Evolutionary conservation across 2,797 vertebrate genomes (phyloP).

Genomic region (Poeciliopsis paucimaculata): DNA sequence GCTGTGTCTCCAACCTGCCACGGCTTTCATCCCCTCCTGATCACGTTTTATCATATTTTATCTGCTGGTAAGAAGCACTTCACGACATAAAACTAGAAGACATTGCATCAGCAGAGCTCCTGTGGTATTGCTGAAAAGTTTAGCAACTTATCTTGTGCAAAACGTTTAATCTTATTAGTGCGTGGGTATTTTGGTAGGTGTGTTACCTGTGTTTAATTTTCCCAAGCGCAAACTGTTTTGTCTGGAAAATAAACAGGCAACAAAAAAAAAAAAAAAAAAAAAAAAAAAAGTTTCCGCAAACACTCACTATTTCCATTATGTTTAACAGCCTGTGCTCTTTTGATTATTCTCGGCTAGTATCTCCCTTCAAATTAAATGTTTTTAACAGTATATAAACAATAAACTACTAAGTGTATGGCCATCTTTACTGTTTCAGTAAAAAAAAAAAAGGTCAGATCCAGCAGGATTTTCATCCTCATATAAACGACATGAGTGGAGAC

Average conservation of each 20-base stretch:
- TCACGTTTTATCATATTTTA: not conserved
- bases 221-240: not conserved
- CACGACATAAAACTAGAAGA: not conserved
- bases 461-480: conserved; percentile 12
- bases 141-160: not conserved
- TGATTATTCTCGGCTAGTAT: not conserved
- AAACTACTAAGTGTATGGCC: not conserved
- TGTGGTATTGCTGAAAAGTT: not conserved
- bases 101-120: not conserved
- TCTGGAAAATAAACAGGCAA: not conserved
- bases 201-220: not conserved
- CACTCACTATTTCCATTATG: not conserved
- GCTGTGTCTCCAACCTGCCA: not conserved
- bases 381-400: not conserved
- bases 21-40: not conserved
- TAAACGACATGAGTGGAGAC: conserved; percentile 57
- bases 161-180: not conserved
- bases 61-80: not conserved
- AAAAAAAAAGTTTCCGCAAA: not conserved
- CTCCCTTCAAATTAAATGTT: not conserved
- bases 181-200: not conserved
- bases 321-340: not conserved
- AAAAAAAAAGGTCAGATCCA: not conserved
- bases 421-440: not conserved
- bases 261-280: not conserved